Evolutionary conservation across 2,888 invertebrate species (phyloP).

Genomic region (Trisateles emortualis): DNA sequence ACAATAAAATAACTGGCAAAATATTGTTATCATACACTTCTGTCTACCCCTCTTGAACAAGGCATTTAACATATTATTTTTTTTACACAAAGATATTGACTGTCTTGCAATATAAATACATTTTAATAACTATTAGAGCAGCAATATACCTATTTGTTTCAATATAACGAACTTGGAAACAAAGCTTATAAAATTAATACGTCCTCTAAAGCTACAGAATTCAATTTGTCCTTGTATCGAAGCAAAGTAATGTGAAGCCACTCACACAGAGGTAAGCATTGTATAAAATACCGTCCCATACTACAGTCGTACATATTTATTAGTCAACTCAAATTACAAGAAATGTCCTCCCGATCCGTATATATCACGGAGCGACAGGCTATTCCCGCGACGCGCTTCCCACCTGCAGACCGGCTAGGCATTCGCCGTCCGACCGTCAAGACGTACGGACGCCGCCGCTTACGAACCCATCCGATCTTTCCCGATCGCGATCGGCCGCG

Average conservation of each 20-base stretch:
- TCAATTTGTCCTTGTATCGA: not conserved
- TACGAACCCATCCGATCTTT: slow-evolving; percentile 12
- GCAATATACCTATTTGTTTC: too few species aligned
- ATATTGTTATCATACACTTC: too few species aligned
- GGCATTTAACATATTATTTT: too few species aligned
- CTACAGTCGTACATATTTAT: slow-evolving; percentile 6
- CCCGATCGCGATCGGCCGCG: slow-evolving; percentile 52
- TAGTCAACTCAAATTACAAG: slow-evolving; percentile 10
- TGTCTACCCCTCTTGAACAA: too few species aligned
- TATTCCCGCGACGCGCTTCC: slow-evolving; percentile 40
- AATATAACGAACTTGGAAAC: too few species aligned
- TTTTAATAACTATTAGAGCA: too few species aligned
- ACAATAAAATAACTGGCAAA: too few species aligned
- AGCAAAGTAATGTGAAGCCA: not conserved
- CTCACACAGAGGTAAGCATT: not conserved
- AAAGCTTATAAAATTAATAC: too few species aligned
- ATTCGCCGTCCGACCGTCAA: slow-evolving; percentile 68
- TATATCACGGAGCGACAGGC: slow-evolving; percentile 38
- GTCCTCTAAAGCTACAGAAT: too few species aligned
- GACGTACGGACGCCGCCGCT: slow-evolving; percentile 53
- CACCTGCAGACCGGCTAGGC: slow-evolving; percentile 56
- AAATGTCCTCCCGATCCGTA: slow-evolving; percentile 26
- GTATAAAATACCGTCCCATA: not conserved
- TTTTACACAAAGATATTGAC: too few species aligned
- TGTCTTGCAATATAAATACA: too few species aligned